Base-by-base conservation (phyloP, 1,140 invertebrate genomes). In the Gryon sp. region DNA sequence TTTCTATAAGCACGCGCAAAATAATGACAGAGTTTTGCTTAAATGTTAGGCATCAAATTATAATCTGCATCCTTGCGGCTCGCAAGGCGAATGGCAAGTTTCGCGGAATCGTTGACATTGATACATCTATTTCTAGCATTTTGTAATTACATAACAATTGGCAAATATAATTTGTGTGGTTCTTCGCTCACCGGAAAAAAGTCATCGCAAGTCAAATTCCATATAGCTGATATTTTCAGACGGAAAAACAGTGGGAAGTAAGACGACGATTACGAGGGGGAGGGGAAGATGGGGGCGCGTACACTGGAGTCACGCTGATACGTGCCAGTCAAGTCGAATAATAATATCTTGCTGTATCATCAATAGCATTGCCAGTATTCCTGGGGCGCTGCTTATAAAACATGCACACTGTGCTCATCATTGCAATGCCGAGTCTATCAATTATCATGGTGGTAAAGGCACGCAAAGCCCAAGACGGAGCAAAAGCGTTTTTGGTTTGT, bases 71-170 rank as follows among this genome's bases (percentile, higher is more conserved):
- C 36, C 20, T 28, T n/a, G 41, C 41, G 14, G 48, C 28, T n/a
- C 22, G 15, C 28, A 16, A 26, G 11, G 28, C 8, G 36, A 22
- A 62, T 50, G 38, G 57, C 5, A 32, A 30, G 40, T 24, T 41
- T 43, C 16, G 12, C 30, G 14, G 45, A 63, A 63, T 48, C 22
- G 52, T 57, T 68, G 50, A 57, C 41, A 48, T 55, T 48, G 50
- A 68, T 57, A 46, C 41, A 68, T 68, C 22, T 20, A 68, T 30
- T 9, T 20, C 14, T 40, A 22, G 8, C 9, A 55, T 40, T 53
- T 28, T 20, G 50, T 68, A 68, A 57, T 57, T 66, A 40, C 41
- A 55, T 66, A 48, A 68, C 40, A 68, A 68, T 68, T 20, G 41
- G 1, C 41, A 18, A 7, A 36, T 30, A 68, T 38, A 46, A 46